Base-by-base conservation (phyloP, 2,797 vertebrate species). In the Darevskia mixta region DNA sequence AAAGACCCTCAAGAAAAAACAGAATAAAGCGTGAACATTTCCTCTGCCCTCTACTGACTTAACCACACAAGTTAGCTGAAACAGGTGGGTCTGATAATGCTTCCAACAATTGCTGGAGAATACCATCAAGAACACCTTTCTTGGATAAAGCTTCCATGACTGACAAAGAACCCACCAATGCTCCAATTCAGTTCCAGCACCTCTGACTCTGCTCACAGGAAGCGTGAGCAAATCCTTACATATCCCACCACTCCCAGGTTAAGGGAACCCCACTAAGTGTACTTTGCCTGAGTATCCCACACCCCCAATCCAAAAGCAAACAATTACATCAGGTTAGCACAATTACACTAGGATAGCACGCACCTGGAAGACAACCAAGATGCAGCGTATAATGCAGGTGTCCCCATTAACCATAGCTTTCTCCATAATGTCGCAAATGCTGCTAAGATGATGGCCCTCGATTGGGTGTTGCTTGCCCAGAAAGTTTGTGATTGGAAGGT, bases 351-450 rank as follows among this genome's bases (percentile, higher is more conserved):
- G 38, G 73, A 66, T 8, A 4, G 4, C 5, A 35, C 41, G 45
- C 91, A 99, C 99, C 99, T 99, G 99, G 95, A 99, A 99, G 92
- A 99, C 99, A 55, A 99, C 98, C 79, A 99, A 97, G 94, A 99
- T 98, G 96, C 99, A 99, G 95, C 98, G 98, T 92, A 99, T 99
- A 90, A 99, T 99, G 95, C 98, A 99, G 27, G 98, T 98, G 86
- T 99, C 98, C 38, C 98, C 98, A 43, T 98, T 98, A 87, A 99
- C 98, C 99, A 99, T 99, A 90, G 99, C 99, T 94, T 99, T 99
- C 93, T 99, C 99, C 98, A 99, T 99, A 83, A 99, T 99, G 96
- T 99, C 98, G 93, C 99, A 99, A 94, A 99, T 99, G 92, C 98
- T 99, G 97, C 98, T 98, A 72, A 99, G 98, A 94, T 99, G 99